A percentile compares a stretch with the other conserved stretches of the same genome.
Evolutionary conservation across 2,113 vertebrate species (phyloP).

Genomic region (Cinclus mexicanus): DNA sequence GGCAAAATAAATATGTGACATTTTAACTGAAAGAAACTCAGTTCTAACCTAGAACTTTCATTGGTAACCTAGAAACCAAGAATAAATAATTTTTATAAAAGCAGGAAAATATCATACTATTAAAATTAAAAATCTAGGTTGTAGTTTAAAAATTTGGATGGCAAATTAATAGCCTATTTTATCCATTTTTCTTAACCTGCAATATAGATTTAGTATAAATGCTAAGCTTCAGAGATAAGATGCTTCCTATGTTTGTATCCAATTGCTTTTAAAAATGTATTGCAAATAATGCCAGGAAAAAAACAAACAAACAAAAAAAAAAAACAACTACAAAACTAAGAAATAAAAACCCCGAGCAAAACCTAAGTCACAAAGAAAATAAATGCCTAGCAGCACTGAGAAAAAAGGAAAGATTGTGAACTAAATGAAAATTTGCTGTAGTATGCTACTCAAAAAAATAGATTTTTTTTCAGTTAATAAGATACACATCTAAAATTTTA

Average conservation of each 20-base stretch:
- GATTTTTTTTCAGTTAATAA: not conserved
- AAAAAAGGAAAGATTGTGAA: not conserved
- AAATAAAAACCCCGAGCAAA: not conserved
- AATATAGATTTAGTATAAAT: not conserved
- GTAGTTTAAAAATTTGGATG: not conserved
- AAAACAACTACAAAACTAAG: not conserved
- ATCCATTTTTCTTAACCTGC: not conserved
- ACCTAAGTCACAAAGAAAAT: not conserved
- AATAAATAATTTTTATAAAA: not conserved
- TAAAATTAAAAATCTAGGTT: not conserved
- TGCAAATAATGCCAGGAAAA: not conserved
- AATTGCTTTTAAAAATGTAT: not conserved
- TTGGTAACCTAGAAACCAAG: not conserved
- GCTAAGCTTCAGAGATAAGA: not conserved
- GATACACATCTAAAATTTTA: not conserved
- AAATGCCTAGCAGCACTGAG: not conserved
- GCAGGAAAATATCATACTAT: not conserved
- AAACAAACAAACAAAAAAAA: not conserved
- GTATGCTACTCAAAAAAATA: not conserved
- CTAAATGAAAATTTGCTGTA: not conserved
- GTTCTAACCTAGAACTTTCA: not conserved
- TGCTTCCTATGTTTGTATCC: accelerated
- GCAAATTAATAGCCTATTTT: not conserved
- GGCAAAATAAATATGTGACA: not conserved
- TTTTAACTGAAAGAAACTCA: not conserved